phyloP scores from a whole-genome alignment of 2,113 vertebrate species.

The Rhinichthys klamathensis region DNA sequence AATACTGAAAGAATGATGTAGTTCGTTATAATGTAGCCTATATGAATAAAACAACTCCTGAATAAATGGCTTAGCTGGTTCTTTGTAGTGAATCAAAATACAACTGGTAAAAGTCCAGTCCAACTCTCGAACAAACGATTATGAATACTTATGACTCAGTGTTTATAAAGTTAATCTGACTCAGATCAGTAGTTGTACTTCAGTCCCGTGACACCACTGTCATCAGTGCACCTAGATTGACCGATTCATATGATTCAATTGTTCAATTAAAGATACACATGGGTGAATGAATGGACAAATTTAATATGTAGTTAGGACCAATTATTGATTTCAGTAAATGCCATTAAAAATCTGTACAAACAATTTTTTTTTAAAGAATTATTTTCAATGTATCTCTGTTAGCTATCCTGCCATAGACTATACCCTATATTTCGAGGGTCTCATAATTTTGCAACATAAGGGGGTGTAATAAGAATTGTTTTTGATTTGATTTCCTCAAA shows the following conservation, averaged over 20 bases:
- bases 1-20: neutral
- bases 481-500: no score
- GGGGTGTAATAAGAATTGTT: neutral
- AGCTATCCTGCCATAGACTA: neutral
- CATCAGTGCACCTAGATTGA: neutral
- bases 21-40: neutral
- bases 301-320: neutral
- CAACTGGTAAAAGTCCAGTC: neutral
- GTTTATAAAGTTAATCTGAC: neutral
- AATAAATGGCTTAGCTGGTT: no score
- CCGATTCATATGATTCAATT: neutral
- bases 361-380: neutral
- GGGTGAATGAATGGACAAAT: neutral
- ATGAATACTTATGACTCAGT: neutral
- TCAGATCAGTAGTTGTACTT: neutral
- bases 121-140: neutral
- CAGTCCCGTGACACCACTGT: neutral
- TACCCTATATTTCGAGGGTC: neutral
- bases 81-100: neutral
- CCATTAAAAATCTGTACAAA: neutral
- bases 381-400: neutral
- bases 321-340: neutral
- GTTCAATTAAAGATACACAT: neutral
- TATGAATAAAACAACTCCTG: neutral
- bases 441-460: neutral